A percentile compares a stretch with the other conserved stretches of the same genome.
phyloP scores from a whole-genome alignment of 1,140 invertebrate genomes.

The Trichogramma pretiosum region DNA sequence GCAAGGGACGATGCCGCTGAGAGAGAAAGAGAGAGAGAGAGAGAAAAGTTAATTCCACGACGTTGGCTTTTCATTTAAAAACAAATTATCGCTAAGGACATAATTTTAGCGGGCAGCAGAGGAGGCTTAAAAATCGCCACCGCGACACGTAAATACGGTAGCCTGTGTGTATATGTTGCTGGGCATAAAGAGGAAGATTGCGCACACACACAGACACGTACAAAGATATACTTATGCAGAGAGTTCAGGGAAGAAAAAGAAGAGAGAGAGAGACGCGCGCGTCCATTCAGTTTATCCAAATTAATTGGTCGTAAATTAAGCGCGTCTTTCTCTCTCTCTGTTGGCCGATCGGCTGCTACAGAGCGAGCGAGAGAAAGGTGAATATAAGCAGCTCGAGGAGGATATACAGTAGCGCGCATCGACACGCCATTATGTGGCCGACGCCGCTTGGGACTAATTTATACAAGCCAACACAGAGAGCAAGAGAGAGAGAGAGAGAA shows the following conservation, averaged over 20 bases:
- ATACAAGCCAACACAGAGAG: no score
- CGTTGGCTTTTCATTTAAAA: no score
- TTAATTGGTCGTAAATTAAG: constrained; percentile 50
- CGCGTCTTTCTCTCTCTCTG: constrained; percentile 19
- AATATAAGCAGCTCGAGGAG: constrained; percentile 3
- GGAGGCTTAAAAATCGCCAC: background rate
- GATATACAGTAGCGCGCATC: constrained; percentile 43
- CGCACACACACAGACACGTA: background rate
- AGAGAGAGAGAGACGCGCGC: no score
- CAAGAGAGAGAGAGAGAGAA: no score
- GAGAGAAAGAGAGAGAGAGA: no score
- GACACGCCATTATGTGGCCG: constrained; percentile 48
- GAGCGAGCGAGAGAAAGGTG: constrained; percentile 9
- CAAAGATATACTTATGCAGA: no score
- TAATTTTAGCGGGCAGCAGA: background rate
- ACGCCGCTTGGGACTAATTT: constrained; percentile 42
- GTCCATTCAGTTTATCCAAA: constrained; percentile 46
- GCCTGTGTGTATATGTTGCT: no score
- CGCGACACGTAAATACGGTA: background rate
- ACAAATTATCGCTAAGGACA: constrained; percentile 8
- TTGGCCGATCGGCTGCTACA: constrained; percentile 12
- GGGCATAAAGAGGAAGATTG: background rate
- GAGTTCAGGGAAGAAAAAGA: no score
- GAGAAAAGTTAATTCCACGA: no score
- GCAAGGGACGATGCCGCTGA: no score